phyloP scores from a whole-genome alignment of 1,140 invertebrate species.

The Drosophila azteca region DNA sequence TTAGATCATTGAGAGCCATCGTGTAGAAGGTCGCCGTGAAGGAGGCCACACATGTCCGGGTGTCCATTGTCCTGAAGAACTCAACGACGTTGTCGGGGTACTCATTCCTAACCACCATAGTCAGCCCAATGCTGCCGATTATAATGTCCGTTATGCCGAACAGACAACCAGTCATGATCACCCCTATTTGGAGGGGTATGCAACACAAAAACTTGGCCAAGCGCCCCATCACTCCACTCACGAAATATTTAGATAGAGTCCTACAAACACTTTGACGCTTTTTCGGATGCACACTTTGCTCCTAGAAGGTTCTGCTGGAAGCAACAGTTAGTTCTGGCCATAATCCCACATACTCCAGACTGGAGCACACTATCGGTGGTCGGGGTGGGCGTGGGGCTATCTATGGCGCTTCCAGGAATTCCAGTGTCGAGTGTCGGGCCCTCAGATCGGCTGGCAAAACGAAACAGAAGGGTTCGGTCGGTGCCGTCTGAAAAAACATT shows the following conservation, averaged over 20 bases:
- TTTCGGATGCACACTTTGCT: no score
- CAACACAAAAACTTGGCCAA: constrained; percentile 31
- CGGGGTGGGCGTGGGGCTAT: no score
- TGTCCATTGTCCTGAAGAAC: constrained; percentile 30
- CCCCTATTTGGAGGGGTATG: constrained; percentile 15
- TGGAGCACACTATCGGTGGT: constrained; percentile 5
- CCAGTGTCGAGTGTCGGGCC: constrained; percentile 48
- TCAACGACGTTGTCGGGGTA: constrained; percentile 6
- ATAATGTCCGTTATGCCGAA: constrained; percentile 15
- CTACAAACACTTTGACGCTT: no score
- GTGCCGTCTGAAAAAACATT: constrained; percentile 15
- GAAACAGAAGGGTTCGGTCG: constrained; percentile 27
- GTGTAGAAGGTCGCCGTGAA: constrained; percentile 5
- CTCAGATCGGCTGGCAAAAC: constrained; percentile 43
- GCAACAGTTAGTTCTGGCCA: constrained; percentile 22
- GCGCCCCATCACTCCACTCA: background rate
- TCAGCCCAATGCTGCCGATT: constrained; percentile 1
- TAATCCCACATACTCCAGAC: constrained; percentile 32
- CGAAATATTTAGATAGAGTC: no score
- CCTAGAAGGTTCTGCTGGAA: no score
- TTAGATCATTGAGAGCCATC: constrained; percentile 10
- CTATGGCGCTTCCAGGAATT: background rate
- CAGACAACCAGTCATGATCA: constrained; percentile 6
- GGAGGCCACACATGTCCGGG: constrained; percentile 2
- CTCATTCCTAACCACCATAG: constrained; percentile 8